These are phyloP conservation scores for Scaptodrosophila lebanonensis DNA, from an alignment of 1,140 invertebrate species.

Conservation along the genomic window DNA sequence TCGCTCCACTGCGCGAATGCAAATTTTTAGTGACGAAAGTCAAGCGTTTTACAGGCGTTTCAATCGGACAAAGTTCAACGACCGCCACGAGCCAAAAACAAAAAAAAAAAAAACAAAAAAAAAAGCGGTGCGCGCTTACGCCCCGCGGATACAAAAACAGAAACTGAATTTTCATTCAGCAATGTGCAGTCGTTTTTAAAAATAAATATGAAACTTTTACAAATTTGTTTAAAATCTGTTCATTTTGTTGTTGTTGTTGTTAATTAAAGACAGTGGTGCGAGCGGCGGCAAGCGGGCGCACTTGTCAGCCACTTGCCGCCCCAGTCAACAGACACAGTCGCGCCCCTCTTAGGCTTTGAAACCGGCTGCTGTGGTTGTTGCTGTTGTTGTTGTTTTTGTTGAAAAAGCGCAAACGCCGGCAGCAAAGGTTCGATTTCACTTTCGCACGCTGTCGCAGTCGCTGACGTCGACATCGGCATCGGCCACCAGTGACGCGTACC, in stretches of 20 bases:
- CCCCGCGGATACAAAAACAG: slow-evolving; percentile 33
- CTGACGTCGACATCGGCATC: slow-evolving; percentile 26
- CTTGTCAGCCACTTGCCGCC: slow-evolving; percentile 29
- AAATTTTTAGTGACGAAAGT: slow-evolving; percentile 65
- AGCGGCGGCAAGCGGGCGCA: slow-evolving; percentile 9
- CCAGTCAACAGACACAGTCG: slow-evolving; percentile 35
- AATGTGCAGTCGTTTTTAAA: slow-evolving; percentile 37
- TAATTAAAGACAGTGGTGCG: slow-evolving; percentile 33
- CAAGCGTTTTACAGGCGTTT: slow-evolving; percentile 4
- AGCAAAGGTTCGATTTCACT: slow-evolving; percentile 73
- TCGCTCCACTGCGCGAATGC: slow-evolving; percentile 49
- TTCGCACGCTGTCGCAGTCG: slow-evolving; percentile 59
- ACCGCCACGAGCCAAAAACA: slow-evolving; percentile 34
- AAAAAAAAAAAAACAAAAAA: slow-evolving; percentile 8
- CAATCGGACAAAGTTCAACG: slow-evolving; percentile 70
- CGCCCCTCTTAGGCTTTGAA: slow-evolving; percentile 51
- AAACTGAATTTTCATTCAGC: slow-evolving; percentile 66
- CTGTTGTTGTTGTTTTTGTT: slow-evolving; percentile 31
- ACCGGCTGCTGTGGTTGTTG: slow-evolving; percentile 46
- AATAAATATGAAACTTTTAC: slow-evolving; percentile 70
- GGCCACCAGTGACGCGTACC: neutral
- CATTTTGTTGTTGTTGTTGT: slow-evolving; percentile 39
- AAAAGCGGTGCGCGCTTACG: no score
- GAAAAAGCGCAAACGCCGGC: slow-evolving; percentile 64
- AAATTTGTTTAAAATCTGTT: slow-evolving; percentile 26